These are phyloP conservation scores for Mustelus asterias DNA, from an alignment of 2,113 vertebrate species.

Conservation along the genomic window DNA sequence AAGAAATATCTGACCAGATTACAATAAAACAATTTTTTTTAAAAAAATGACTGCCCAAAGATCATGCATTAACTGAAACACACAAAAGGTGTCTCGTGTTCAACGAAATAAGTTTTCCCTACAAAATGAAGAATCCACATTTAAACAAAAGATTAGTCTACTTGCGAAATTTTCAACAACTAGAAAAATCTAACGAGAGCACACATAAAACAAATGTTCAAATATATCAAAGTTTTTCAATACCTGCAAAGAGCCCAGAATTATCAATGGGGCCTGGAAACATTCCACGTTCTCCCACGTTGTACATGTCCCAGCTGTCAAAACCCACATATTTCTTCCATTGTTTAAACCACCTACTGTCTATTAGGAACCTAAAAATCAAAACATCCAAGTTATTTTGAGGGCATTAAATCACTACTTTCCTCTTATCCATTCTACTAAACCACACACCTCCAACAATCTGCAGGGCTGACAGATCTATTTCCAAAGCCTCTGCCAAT, in stretches of 20 bases:
- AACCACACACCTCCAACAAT: background rate
- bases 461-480: background rate
- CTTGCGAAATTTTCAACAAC: background rate
- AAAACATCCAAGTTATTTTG: constrained; percentile 28
- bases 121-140: background rate
- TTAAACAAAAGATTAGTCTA: background rate
- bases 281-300: constrained; percentile 72
- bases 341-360: constrained; percentile 92
- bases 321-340: constrained; percentile 98
- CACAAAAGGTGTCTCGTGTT: background rate
- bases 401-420: background rate
- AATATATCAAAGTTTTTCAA: constrained; percentile 34
- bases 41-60: background rate
- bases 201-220: background rate
- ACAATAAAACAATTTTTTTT: background rate
- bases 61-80: background rate
- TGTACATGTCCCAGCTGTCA: constrained; percentile 91
- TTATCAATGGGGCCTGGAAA: constrained; percentile 91
- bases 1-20: background rate
- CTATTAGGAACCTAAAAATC: constrained; percentile 68
- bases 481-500: background rate
- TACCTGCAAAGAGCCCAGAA: constrained; percentile 88
- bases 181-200: background rate
- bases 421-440: background rate
- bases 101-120: background rate